Evolutionary conservation across 2,113 vertebrate species (phyloP).

Genomic region (Xiphophorus hellerii): DNA sequence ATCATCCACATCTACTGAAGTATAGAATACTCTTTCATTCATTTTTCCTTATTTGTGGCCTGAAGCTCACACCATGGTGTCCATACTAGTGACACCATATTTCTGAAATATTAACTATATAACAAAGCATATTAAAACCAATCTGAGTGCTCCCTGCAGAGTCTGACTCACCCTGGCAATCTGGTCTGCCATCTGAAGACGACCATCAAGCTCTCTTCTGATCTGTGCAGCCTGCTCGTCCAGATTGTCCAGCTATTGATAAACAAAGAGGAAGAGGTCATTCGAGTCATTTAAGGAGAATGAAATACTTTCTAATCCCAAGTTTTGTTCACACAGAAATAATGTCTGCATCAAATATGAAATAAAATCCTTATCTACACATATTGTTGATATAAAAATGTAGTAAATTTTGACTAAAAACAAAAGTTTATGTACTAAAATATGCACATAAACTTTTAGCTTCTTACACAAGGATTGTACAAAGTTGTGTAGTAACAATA

Average conservation of each 20-base stretch:
- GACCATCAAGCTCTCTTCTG: conserved; percentile 92
- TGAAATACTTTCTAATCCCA: background rate
- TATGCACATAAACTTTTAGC: too few relatives aligned
- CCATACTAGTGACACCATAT: conserved; percentile 48
- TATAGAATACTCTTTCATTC: background rate
- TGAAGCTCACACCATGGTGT: conserved; percentile 7
- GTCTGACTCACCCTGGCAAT: conserved; percentile 91
- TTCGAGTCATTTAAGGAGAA: background rate
- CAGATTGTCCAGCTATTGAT: conserved; percentile 91
- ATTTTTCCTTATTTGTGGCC: background rate
- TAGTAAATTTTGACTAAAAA: too few relatives aligned
- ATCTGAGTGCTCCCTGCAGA: conserved; percentile 31
- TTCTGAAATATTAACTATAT: conserved; percentile 52
- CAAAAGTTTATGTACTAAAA: too few relatives aligned
- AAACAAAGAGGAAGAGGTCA: conserved; percentile 57
- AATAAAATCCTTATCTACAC: background rate
- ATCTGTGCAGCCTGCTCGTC: conserved; percentile 97
- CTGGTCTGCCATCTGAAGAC: conserved; percentile 97
- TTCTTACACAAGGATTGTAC: too few relatives aligned
- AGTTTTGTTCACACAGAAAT: background rate
- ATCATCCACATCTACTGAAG: too few relatives aligned
- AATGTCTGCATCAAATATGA: background rate
- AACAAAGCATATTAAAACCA: conserved; percentile 56
- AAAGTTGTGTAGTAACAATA: too few relatives aligned
- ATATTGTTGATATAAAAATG: background rate